phyloP scores from a whole-genome alignment of 2,888 invertebrate species.

The Torymus aiolomorphi region DNA sequence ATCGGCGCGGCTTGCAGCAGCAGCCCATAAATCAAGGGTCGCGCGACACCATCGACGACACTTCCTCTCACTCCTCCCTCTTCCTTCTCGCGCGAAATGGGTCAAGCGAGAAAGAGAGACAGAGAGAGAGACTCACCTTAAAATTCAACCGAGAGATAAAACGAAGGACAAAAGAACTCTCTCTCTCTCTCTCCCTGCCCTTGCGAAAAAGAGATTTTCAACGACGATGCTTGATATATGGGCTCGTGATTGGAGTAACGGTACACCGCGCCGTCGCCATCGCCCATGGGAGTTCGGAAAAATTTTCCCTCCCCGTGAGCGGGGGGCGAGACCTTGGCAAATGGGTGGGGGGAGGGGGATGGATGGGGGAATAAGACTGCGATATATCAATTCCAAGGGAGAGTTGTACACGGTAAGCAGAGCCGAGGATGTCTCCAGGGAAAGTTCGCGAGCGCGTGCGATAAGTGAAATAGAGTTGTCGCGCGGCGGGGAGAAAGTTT shows the following conservation, averaged over 20 bases:
- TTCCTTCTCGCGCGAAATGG: too few species aligned
- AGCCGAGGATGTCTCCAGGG: constrained; percentile 8
- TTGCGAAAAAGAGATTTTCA: constrained; percentile 23
- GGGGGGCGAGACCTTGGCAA: too few species aligned
- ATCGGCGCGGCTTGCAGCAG: too few species aligned
- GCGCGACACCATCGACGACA: too few species aligned
- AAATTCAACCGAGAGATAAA: too few species aligned
- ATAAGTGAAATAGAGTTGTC: constrained; percentile 64
- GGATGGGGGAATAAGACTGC: constrained; percentile 4
- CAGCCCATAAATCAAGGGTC: too few species aligned
- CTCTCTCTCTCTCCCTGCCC: background rate
- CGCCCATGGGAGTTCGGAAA: constrained; percentile 33
- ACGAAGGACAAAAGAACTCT: background rate
- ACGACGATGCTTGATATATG: constrained; percentile 65
- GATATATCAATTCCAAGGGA: constrained; percentile 35
- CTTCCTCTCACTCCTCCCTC: too few species aligned
- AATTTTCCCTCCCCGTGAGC: constrained; percentile 10
- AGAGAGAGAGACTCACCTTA: background rate
- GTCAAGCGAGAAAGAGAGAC: background rate
- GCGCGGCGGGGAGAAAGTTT: constrained; percentile 12
- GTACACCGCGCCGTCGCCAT: background rate
- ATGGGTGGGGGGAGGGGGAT: background rate
- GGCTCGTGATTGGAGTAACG: constrained; percentile 68
- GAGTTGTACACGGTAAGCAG: background rate
- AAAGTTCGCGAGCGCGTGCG: constrained; percentile 23